Base-by-base conservation (phyloP, 2,113 vertebrate species). In the Anoplopoma fimbria region DNA sequence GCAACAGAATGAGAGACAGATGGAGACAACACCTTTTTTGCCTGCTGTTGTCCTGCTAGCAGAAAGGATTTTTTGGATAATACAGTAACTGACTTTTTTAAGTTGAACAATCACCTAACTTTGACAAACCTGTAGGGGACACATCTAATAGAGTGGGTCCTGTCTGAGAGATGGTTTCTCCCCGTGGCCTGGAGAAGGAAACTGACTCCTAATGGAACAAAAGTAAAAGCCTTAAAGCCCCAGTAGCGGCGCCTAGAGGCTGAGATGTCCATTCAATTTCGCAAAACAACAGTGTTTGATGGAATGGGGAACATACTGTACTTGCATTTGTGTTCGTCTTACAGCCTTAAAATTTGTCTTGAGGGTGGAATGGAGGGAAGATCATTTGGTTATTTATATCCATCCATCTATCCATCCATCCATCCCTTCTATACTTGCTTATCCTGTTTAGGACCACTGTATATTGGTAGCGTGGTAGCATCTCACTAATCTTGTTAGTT, bases 191-290 rank as follows among this genome's bases (percentile, higher is more conserved):
- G 21, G 73, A 33, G 55, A 49, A 61, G 70, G 9, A 86, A 89
- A 87, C 55, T 36, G 76, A 75, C 29, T 87, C 36, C 23, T 87
- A 89, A 88, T 90, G 85, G 77, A 90, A 89, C 6, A 33, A 67
- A 1, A 71, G 23, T 74, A 78, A 79, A 70, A 84, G 58, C 62
- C 17, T 27, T 31, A 31, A 73, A 81, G 29, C 31, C 1, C 79
- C 34, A 19, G 31, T 49, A 57, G 70, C 2, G 27, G 7, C n/a
- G 13, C 78, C 81, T 64, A 63, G 14, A 81, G 76, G 68, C 74
- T 72, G 12, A 31, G 61, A 3, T 23, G 75, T 75, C 72, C 31
- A 75, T 69, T 57, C 57, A 53, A 70, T 21, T 64, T 21, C 57
- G 21, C 34, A 55, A 67, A 63, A 62, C 19, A 47, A 9, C 12